A percentile compares a stretch with the other conserved stretches of the same genome.
These are phyloP conservation scores for Scaptomyza graminum DNA, from an alignment of 1,140 invertebrate genomes.

Conservation along the genomic window DNA sequence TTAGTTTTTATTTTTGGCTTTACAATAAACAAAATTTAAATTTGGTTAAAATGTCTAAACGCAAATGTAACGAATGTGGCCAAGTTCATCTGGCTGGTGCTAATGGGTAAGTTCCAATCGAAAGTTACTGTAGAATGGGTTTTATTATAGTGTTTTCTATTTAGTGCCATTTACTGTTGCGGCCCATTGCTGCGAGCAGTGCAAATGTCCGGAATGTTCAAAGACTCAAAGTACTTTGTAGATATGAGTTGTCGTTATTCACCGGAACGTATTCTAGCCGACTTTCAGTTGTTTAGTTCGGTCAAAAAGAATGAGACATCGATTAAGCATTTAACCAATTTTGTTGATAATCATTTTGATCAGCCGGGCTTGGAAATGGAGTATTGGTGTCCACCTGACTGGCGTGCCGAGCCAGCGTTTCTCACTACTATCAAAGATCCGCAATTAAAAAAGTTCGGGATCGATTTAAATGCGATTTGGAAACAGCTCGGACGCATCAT, in stretches of 20 bases:
- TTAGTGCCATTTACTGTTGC: constrained; percentile 92
- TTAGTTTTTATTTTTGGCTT: constrained; percentile 25
- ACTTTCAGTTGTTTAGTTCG: constrained; percentile 88
- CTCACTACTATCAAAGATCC: constrained; percentile 88
- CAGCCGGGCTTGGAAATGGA: constrained; percentile 90
- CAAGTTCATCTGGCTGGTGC: constrained; percentile 28
- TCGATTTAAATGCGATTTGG: constrained; percentile 90
- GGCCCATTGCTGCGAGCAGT: constrained; percentile 91
- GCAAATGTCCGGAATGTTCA: constrained; percentile 90
- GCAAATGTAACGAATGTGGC: constrained; percentile 39
- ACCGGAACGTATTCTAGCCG: constrained; percentile 87
- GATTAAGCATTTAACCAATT: constrained; percentile 86
- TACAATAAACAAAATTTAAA: constrained; percentile 10
- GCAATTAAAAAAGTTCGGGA: constrained; percentile 87
- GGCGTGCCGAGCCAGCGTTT: constrained; percentile 88
- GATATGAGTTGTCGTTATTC: constrained; percentile 91
- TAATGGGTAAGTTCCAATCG: constrained; percentile 29
- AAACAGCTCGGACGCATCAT: constrained; percentile 92
- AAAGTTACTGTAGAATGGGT: no score
- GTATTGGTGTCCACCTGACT: constrained; percentile 89
- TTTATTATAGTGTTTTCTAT: no score
- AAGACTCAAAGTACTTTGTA: constrained; percentile 96
- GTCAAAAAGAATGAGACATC: constrained; percentile 86
- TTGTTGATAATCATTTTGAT: constrained; percentile 89
- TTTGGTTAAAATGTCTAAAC: constrained; percentile 33